phyloP scores from a whole-genome alignment of 1,140 invertebrate species.

The Brachionus paranguensis region DNA sequence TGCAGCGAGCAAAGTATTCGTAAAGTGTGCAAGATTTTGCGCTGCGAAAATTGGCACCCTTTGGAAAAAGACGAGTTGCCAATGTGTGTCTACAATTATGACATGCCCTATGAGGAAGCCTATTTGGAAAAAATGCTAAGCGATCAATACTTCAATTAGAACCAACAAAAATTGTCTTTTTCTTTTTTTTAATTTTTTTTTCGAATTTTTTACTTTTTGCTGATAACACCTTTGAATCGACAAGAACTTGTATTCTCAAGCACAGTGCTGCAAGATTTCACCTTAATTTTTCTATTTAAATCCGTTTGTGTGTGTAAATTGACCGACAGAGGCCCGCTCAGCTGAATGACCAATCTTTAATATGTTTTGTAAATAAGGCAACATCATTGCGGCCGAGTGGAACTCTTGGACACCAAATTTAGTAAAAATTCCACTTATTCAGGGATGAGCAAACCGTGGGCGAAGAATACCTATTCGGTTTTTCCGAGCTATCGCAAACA shows the following conservation, averaged over 20 bases:
- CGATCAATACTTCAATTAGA: constrained; percentile 23
- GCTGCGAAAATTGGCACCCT: constrained; percentile 27
- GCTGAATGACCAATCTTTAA: not conserved
- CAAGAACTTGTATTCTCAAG: not conserved
- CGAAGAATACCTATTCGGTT: not conserved
- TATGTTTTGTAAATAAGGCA: not conserved
- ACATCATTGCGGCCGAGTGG: not conserved
- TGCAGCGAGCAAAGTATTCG: constrained; percentile 20
- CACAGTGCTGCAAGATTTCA: constrained; percentile 14
- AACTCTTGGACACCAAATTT: not conserved
- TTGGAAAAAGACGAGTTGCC: constrained; percentile 37
- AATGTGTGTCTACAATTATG: constrained; percentile 22
- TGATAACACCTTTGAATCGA: not conserved
- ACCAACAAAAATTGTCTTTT: not conserved
- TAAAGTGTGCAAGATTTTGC: constrained; percentile 5
- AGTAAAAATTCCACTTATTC: not conserved
- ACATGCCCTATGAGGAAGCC: constrained; percentile 28
- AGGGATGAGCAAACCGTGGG: not conserved
- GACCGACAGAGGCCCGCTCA: not conserved
- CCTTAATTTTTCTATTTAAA: not conserved
- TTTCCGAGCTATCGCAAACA: not conserved
- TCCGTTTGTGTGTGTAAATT: not conserved
- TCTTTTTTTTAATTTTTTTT: not conserved
- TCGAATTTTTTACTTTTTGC: not conserved
- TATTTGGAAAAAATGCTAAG: constrained; percentile 30